These are phyloP conservation scores for Micrasema longulum DNA, from an alignment of 1,140 invertebrate genomes.

Conservation along the genomic window DNA sequence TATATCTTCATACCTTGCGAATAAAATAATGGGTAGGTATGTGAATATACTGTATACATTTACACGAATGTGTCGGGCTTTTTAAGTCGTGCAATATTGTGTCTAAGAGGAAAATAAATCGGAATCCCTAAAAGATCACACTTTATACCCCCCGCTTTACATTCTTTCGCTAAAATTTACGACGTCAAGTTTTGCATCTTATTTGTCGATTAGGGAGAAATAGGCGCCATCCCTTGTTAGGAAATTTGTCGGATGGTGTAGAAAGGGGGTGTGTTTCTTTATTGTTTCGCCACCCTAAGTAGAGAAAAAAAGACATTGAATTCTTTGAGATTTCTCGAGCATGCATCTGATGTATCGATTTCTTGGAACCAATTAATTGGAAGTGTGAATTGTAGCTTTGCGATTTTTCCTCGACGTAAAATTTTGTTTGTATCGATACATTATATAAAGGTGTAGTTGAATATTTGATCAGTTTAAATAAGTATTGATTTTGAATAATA, in stretches of 20 bases:
- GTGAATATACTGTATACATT: conserved; percentile 51
- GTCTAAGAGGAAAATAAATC: conserved; percentile 40
- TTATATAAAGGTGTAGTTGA: no score
- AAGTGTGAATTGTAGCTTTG: no score
- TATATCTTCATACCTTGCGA: conserved; percentile 33
- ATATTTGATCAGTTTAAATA: no score
- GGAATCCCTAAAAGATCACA: conserved; percentile 39
- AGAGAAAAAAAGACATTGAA: conserved; percentile 46
- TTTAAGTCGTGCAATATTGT: conserved; percentile 50
- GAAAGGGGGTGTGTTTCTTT: conserved; percentile 30
- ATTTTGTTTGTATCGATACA: no score
- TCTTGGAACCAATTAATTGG: conserved; percentile 18
- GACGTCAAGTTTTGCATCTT: conserved; percentile 55
- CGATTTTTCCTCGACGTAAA: no score
- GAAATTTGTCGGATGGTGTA: conserved; percentile 50
- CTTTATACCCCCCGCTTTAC: conserved; percentile 33
- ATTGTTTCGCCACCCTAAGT: conserved; percentile 37
- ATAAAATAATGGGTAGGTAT: neutral
- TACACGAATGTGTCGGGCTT: conserved; percentile 48
- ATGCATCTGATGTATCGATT: conserved; percentile 38
- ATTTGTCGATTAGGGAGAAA: conserved; percentile 54
- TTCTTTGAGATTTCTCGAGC: conserved; percentile 50
- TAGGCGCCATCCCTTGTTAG: conserved; percentile 27
- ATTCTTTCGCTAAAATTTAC: conserved; percentile 54
- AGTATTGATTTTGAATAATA: no score